Evolutionary conservation across 2,888 invertebrate genomes (phyloP).

Genomic region (Melinopterus prodromus): DNA sequence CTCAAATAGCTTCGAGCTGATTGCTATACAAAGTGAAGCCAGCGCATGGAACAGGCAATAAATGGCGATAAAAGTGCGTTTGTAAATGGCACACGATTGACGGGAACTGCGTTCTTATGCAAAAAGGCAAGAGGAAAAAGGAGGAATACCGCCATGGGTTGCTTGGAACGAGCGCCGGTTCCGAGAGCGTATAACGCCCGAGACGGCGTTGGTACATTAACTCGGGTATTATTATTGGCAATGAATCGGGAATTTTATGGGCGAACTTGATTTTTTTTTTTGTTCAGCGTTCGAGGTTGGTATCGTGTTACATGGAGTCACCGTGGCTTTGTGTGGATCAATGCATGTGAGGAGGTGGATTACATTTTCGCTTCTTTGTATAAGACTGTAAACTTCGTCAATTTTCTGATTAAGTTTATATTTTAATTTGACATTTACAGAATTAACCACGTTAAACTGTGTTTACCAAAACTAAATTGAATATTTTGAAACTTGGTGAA

Average conservation of each 20-base stretch:
- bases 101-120: not conserved
- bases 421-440: too few relatives aligned
- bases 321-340: not conserved
- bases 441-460: too few relatives aligned
- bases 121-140: not conserved
- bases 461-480: too few relatives aligned
- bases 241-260: constrained; percentile 4
- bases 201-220: not conserved
- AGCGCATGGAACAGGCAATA: not conserved
- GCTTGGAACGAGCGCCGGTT: not conserved
- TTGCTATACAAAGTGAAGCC: not conserved
- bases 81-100: not conserved
- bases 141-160: not conserved
- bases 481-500: too few relatives aligned
- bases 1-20: not conserved
- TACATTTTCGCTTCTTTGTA: too few relatives aligned
- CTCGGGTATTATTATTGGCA: not conserved
- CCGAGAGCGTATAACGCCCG: not conserved
- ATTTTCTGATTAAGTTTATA: too few relatives aligned
- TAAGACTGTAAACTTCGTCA: too few relatives aligned
- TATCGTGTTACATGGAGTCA: not conserved
- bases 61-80: not conserved
- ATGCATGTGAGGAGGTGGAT: too few relatives aligned
- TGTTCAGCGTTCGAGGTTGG: not conserved
- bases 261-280: not conserved